Evolutionary conservation across 1,140 invertebrate species (phyloP), one percentile per base, ranked within the genome.

Genomic region (Helicorthomorpha holstii): DNA sequence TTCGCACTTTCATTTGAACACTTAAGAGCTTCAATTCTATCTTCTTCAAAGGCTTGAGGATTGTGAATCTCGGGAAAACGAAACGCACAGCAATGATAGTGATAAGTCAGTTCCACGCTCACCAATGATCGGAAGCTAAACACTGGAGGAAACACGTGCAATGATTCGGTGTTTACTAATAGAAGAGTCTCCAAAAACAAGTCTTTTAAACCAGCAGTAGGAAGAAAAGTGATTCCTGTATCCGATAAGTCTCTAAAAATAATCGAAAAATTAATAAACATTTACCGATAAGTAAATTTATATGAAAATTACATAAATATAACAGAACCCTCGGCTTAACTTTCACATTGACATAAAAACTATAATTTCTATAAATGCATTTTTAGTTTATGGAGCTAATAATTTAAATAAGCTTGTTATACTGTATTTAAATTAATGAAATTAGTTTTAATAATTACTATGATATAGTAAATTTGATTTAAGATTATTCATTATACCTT

Each of bases 61-160:
- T 85, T 73, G 60, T 89, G 85, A 24, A 76, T 74, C 52, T 80
- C 78, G 1, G 85, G 85, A 64, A 80, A 85, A 61, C 78, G 75
- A 64, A 92, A 91, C 1, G 86, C 85, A 64, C 87, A 92, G 67
- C 87, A 91, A 58, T 91, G 87, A 62, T 89, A 88, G 21, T 84
- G 79, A 67, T 89, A 87, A 0, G 85, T 89, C 44, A 91, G 67
- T 55, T 69, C 70, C 10, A 75, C 82, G 60, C 63, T 62, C 56
- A 66, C 61, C 21, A 78, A 65, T 27, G 66, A 63, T 55, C 68
- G 66, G 59, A 88, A 83, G 60, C 82, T 76, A 60, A 85, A 81
- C 50, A 91, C 80, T 19, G 84, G 85, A 1, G 86, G 86, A 61
- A 92, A 83, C 45, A 78, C 76, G 63, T 81, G 82, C 49, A 92